Percentiles rank a stretch among this genome's conserved stretches.
Evolutionary conservation across 2,888 invertebrate species (phyloP).

Genomic region (Merodon equestris): DNA sequence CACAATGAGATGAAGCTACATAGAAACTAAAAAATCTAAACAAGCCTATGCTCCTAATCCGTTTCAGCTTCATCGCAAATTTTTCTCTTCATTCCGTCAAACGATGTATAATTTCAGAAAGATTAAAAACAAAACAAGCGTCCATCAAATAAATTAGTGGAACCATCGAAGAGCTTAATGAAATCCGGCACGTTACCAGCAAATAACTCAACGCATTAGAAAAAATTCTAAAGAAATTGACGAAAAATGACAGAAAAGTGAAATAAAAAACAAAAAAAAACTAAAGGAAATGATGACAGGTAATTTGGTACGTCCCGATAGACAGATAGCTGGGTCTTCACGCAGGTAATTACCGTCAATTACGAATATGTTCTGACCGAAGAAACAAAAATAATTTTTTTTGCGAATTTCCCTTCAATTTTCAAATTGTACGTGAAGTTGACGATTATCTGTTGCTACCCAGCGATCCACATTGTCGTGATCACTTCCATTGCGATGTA

Average conservation of each 20-base stretch:
- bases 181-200: slow-evolving; percentile 54
- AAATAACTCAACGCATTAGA: slow-evolving; percentile 21
- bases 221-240: slow-evolving; percentile 38
- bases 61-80: too few relatives aligned
- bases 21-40: too few relatives aligned
- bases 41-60: slow-evolving; percentile 23
- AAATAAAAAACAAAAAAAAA: slow-evolving; percentile 20
- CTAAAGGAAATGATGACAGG: slow-evolving; percentile 20
- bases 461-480: background rate
- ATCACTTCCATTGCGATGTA: background rate
- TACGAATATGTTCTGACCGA: slow-evolving; percentile 38
- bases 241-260: slow-evolving; percentile 9
- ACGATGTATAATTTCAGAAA: slow-evolving; percentile 38
- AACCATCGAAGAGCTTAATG: slow-evolving; percentile 48
- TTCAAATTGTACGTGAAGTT: slow-evolving; percentile 28
- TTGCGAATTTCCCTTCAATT: slow-evolving; percentile 33
- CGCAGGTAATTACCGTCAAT: slow-evolving; percentile 59
- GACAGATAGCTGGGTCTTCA: slow-evolving; percentile 1
- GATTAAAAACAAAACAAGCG: slow-evolving; percentile 18
- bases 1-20: too few relatives aligned
- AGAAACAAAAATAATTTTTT: slow-evolving; percentile 24
- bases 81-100: slow-evolving; percentile 35
- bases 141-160: slow-evolving; percentile 40
- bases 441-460: slow-evolving; percentile 37
- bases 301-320: slow-evolving; percentile 32